Percentiles rank a stretch among this genome's conserved stretches.
Conservation (phyloP, 2,888 invertebrate genomes). For the Megamerina dolium region DNA sequence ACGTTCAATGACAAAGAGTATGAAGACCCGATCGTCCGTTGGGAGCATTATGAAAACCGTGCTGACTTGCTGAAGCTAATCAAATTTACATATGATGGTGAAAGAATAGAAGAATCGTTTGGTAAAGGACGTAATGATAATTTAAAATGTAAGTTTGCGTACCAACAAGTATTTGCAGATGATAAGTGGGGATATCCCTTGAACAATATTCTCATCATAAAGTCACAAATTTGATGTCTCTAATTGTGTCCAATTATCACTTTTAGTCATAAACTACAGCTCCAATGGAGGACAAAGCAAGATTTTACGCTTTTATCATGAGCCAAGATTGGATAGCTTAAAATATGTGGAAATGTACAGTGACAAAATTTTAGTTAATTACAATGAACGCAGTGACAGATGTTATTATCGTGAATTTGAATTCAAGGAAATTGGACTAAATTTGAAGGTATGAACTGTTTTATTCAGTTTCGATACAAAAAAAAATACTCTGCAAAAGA, state of each 20-base stretch:
- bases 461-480: neutral
- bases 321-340: slow-evolving; percentile 66
- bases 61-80: slow-evolving; percentile 58
- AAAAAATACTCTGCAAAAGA: too few species aligned
- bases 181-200: neutral
- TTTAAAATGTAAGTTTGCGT: slow-evolving; percentile 55
- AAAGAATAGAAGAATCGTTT: slow-evolving; percentile 58
- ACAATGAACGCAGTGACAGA: slow-evolving; percentile 54
- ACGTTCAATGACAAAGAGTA: slow-evolving; percentile 35
- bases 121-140: slow-evolving; percentile 63
- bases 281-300: slow-evolving; percentile 26
- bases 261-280: slow-evolving; percentile 33
- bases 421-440: slow-evolving; percentile 22
- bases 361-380: slow-evolving; percentile 55
- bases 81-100: slow-evolving; percentile 52
- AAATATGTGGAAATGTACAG: slow-evolving; percentile 54
- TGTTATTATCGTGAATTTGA: slow-evolving; percentile 34
- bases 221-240: neutral
- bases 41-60: slow-evolving; percentile 61
- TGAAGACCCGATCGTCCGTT: slow-evolving; percentile 46
- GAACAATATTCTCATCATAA: neutral
- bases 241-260: neutral
- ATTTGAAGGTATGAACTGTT: slow-evolving; percentile 24
- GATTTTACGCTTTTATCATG: slow-evolving; percentile 43
- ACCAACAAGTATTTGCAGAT: neutral